A percentile compares a stretch with the other conserved stretches of the same genome.
phyloP scores from a whole-genome alignment of 2,113 vertebrate species.

The Enhydra lutris region DNA sequence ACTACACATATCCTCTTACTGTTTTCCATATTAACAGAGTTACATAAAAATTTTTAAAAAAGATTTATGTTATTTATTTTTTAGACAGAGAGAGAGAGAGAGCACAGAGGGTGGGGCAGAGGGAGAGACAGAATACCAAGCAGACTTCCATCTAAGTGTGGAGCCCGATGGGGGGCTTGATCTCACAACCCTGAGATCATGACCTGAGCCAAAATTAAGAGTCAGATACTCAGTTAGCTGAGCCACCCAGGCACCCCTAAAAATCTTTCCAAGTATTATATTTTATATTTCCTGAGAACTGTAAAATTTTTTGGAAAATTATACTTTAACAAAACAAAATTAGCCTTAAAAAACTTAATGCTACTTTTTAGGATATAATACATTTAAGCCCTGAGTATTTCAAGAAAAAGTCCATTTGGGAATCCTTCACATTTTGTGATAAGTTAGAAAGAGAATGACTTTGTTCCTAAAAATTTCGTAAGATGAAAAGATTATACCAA shows the following conservation, averaged over 20 bases:
- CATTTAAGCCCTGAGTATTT: not conserved
- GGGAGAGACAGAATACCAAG: not conserved
- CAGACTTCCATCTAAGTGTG: not conserved
- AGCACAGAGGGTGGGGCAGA: not conserved
- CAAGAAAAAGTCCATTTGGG: not conserved
- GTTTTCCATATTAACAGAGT: not conserved
- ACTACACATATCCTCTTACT: not conserved
- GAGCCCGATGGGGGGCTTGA: not conserved
- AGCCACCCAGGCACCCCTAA: not conserved
- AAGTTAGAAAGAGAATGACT: not conserved
- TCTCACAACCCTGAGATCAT: not conserved
- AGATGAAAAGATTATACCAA: not conserved
- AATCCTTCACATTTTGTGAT: not conserved
- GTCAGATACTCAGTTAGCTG: not conserved
- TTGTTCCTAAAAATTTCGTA: not conserved
- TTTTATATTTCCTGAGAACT: slow-evolving; percentile 1
- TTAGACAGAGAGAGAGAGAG: not conserved
- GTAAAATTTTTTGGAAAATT: not conserved
- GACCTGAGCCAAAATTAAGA: not conserved
- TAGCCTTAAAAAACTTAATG: not conserved
- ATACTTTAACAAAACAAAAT: not conserved
- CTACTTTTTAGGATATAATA: slow-evolving; percentile 17
- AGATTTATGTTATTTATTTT: not conserved
- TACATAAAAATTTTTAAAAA: not conserved
- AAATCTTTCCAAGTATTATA: not conserved